Conservation (phyloP, 2,113 vertebrate species). For the Corydoras sp. region DNA sequence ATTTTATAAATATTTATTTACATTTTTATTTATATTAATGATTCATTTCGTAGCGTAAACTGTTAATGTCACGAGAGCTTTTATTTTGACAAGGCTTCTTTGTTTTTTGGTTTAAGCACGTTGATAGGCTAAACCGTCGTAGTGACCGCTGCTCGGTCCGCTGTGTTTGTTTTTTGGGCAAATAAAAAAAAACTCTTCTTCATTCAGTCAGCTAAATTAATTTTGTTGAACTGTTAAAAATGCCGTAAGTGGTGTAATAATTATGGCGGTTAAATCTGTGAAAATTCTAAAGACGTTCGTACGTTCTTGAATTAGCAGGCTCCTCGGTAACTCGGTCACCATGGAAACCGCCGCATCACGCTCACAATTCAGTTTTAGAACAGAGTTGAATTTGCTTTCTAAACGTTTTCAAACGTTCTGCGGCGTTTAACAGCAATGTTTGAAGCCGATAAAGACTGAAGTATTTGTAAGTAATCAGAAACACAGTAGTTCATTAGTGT, state of each 20-base stretch:
- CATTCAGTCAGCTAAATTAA: too few relatives aligned
- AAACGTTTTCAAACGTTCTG: too few relatives aligned
- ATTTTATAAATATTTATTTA: too few relatives aligned
- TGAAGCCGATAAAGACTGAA: too few relatives aligned
- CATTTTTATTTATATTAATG: too few relatives aligned
- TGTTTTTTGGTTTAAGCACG: too few relatives aligned
- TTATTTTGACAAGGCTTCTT: constrained; percentile 5
- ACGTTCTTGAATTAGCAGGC: background rate
- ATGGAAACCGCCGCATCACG: constrained; percentile 4
- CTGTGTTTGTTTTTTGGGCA: background rate
- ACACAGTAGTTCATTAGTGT: too few relatives aligned
- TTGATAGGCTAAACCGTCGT: background rate
- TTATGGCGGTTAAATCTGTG: background rate
- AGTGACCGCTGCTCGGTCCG: background rate
- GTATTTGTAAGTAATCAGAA: too few relatives aligned
- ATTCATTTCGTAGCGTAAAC: background rate
- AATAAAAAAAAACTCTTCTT: too few relatives aligned
- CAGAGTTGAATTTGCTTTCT: too few relatives aligned
- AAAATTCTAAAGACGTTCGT: background rate
- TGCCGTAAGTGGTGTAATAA: background rate
- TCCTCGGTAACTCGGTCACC: constrained; percentile 3
- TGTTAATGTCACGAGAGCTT: background rate
- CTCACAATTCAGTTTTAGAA: background rate
- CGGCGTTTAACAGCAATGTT: too few relatives aligned
- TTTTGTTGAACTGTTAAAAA: background rate